These are phyloP conservation scores for Lordiphosa clarofinis DNA, from an alignment of 1,140 invertebrate genomes.

Conservation along the genomic window DNA sequence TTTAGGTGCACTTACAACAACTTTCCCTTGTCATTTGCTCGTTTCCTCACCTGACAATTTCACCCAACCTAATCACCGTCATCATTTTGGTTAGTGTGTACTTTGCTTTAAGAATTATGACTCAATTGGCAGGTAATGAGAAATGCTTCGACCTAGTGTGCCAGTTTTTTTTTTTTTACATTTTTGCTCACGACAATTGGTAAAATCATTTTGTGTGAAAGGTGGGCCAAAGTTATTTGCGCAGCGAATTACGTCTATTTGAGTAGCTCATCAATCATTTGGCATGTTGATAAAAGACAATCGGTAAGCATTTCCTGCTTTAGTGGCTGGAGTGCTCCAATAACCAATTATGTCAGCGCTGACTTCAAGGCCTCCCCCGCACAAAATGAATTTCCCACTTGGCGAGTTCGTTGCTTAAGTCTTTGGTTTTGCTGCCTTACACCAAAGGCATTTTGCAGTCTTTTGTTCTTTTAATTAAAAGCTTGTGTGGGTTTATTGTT, in stretches of 20 bases:
- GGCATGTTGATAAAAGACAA: conserved; percentile 47
- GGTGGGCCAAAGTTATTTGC: conserved; percentile 54
- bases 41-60: neutral
- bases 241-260: conserved; percentile 31
- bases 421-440: conserved; percentile 36
- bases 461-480: conserved; percentile 46
- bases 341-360: conserved; percentile 55
- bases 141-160: conserved; percentile 39
- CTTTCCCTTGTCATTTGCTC: conserved; percentile 27
- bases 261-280: conserved; percentile 57
- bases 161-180: conserved; percentile 17
- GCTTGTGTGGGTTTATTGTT: neutral
- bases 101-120: conserved; percentile 25
- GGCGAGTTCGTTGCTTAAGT: conserved; percentile 49
- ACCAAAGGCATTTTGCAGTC: neutral
- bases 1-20: neutral
- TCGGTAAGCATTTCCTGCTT: conserved; percentile 53
- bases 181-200: conserved; percentile 36
- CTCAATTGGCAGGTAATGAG: conserved; percentile 48
- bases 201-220: conserved; percentile 34
- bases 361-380: conserved; percentile 23
- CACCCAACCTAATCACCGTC: conserved; percentile 2
- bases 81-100: conserved; percentile 8
- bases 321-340: conserved; percentile 43
- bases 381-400: neutral